A percentile compares a stretch with the other conserved stretches of the same genome.
phyloP scores from a whole-genome alignment of 2,113 vertebrate species.

The Engystomops pustulosus region DNA sequence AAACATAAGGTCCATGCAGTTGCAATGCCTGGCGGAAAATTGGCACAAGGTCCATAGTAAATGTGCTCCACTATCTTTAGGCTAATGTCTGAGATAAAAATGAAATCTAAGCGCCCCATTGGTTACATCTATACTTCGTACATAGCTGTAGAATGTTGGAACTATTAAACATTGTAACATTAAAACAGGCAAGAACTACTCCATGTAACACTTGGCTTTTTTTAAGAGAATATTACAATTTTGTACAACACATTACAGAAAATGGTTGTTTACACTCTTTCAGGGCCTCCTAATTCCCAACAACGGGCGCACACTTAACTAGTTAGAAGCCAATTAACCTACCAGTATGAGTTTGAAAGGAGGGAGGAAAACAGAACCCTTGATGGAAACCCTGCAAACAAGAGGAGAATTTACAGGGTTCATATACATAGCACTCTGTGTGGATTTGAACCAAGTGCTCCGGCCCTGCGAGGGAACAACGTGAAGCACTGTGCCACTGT shows the following conservation, averaged over 20 bases:
- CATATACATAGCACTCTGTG: background rate
- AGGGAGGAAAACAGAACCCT: background rate
- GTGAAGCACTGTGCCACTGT: conserved; percentile 5
- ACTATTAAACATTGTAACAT: too few relatives aligned
- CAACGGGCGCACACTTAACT: conserved; percentile 3
- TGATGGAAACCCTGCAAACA: background rate
- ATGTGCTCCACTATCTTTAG: too few relatives aligned
- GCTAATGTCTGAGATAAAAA: background rate
- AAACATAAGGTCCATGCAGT: too few relatives aligned
- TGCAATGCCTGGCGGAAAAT: too few relatives aligned
- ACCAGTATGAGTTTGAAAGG: conserved; percentile 1
- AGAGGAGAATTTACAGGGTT: background rate
- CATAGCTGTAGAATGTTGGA: background rate
- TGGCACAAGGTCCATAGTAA: too few relatives aligned
- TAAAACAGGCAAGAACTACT: background rate
- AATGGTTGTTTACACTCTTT: background rate
- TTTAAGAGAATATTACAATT: background rate
- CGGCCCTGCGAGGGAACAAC: background rate
- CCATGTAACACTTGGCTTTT: background rate
- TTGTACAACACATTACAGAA: background rate
- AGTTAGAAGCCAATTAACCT: conserved; percentile 24
- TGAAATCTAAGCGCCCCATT: background rate
- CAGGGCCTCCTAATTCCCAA: background rate
- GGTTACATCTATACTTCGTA: background rate
- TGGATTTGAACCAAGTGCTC: background rate